Evolutionary conservation across 2,113 vertebrate genomes (phyloP), one percentile per base, ranked within the genome.

Genomic region (Mus pahari): DNA sequence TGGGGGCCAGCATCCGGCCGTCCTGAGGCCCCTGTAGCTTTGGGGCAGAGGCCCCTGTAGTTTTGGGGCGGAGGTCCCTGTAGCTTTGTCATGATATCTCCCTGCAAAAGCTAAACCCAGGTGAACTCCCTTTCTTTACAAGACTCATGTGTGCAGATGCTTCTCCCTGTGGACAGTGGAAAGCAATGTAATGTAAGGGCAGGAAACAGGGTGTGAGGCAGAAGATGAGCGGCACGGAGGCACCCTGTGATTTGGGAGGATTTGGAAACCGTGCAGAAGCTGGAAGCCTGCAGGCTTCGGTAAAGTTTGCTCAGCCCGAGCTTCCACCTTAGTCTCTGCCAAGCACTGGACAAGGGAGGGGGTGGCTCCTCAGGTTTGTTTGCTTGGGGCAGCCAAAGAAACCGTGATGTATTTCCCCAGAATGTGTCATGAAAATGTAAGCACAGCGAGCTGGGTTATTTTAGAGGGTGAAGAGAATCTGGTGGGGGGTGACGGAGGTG

Each of bases 371-470:
- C 88, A 64, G 89, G 91, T 94, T 90, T 33, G 55, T 89, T 95
- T 94, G 95, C 86, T 82, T 87, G 89, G 74, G 42, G 45, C 68
- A 48, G 94, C 92, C 78, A 75, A 92, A 94, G 92, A 84, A 92
- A 66, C 45, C 1, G 7, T 62, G 92, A 92, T 95, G 94, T 91
- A 91, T 97, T 83, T 79, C 50, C 74, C 70, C 78, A 0, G 9
- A 86, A 50, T 22, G 74, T 91, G 78, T 96, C 83, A n/a, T 86
- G 96, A 94, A 88, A 95, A 94, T 77, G 82, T 90, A 95, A 97
- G 87, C 93, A 77, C 1, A 0, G 53, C 89, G 86, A 89, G 89
- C 58, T 75, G 22, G 86, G 39, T 96, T 94, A 89, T 96, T 95
- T 95, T 84, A 83, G 82, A 94, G 95, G 73, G 86, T 3, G 24